phyloP scores from a whole-genome alignment of 2,888 invertebrate genomes.

The Drosophila mayaguana region DNA sequence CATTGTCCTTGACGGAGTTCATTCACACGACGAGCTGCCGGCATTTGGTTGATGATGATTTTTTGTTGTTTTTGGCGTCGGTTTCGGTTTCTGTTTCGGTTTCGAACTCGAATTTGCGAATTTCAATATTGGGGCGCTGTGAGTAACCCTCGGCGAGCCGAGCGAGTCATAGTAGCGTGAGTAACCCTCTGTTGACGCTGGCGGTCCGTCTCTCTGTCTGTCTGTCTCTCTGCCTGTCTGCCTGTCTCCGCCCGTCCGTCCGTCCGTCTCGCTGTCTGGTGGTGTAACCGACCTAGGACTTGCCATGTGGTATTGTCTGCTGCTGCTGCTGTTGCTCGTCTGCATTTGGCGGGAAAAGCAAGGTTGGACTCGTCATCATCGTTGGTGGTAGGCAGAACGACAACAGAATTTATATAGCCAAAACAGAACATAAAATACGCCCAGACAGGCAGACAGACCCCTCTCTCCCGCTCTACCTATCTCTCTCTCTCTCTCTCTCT shows the following conservation, averaged over 20 bases:
- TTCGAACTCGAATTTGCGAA: constrained; percentile 69
- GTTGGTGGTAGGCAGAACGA: constrained; percentile 51
- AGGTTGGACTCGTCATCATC: constrained; percentile 32
- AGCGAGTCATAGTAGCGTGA: constrained; percentile 25
- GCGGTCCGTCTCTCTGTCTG: not conserved
- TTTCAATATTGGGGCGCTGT: constrained; percentile 59
- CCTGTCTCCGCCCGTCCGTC: constrained; percentile 5
- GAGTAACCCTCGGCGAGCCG: constrained; percentile 28
- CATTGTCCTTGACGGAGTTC: constrained; percentile 83
- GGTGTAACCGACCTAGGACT: constrained; percentile 84
- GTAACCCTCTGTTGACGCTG: constrained; percentile 46
- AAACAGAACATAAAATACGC: constrained; percentile 69
- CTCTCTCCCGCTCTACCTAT: not conserved
- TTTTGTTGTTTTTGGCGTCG: constrained; percentile 31
- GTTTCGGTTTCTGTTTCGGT: constrained; percentile 9
- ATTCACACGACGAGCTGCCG: constrained; percentile 70
- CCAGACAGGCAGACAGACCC: constrained; percentile 39
- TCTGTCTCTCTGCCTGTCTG: constrained; percentile 4
- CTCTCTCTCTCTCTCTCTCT: not conserved
- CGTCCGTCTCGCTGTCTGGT: constrained; percentile 41
- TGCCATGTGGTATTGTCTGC: constrained; percentile 82
- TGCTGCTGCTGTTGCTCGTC: constrained; percentile 40
- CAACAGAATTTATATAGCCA: constrained; percentile 67
- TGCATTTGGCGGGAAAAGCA: constrained; percentile 80
- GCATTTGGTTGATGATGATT: constrained; percentile 66